phyloP scores from a whole-genome alignment of 1,140 invertebrate species.

The Laupala kohalensis region DNA sequence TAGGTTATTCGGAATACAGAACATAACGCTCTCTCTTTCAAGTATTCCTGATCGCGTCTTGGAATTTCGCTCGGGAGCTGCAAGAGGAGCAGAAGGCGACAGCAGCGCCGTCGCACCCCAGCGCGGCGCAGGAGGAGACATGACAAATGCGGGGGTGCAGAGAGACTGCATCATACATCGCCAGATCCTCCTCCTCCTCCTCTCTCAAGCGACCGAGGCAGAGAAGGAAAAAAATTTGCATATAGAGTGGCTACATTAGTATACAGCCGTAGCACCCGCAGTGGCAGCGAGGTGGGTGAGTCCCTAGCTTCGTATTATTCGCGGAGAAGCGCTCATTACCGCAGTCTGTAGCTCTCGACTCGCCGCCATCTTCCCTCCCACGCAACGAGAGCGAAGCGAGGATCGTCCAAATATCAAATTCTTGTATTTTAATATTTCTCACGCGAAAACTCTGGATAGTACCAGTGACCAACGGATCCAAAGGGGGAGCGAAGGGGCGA shows the following conservation, averaged over 20 bases:
- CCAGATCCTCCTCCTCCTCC: too few species aligned
- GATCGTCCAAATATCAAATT: too few species aligned
- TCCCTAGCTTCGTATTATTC: neutral
- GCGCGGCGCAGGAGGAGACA: too few species aligned
- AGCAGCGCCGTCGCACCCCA: too few species aligned
- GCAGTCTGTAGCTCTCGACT: neutral
- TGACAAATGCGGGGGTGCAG: too few species aligned
- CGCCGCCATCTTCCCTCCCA: neutral
- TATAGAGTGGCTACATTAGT: slow-evolving; percentile 9
- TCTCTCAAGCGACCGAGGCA: neutral
- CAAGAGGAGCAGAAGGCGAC: too few species aligned
- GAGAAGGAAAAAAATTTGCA: slow-evolving; percentile 3
- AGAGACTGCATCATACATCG: too few species aligned
- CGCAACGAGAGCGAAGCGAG: too few species aligned
- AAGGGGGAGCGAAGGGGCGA: neutral
- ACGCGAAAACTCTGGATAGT: neutral
- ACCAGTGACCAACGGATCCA: neutral
- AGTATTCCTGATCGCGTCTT: too few species aligned
- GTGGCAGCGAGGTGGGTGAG: neutral
- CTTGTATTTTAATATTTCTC: neutral
- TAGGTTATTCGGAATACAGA: too few species aligned
- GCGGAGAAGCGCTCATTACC: neutral
- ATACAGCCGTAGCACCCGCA: neutral
- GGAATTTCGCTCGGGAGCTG: too few species aligned
- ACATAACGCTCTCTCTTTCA: too few species aligned